These are phyloP conservation scores for Hiodon tergisus DNA, from an alignment of 2,113 vertebrate species.

Conservation along the genomic window DNA sequence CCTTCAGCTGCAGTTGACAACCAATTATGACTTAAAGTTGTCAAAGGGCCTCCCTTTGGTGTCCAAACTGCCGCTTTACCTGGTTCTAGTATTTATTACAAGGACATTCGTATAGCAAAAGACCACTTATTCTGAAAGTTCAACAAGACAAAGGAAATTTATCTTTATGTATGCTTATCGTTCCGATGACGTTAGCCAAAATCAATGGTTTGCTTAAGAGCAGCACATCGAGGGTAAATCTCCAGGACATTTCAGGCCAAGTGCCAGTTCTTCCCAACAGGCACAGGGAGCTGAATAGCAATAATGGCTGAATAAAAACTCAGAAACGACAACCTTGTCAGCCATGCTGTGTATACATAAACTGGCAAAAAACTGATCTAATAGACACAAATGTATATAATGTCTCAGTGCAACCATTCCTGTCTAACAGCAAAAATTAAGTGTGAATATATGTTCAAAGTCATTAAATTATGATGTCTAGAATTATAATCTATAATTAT, in stretches of 20 bases:
- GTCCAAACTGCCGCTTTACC: constrained; percentile 32
- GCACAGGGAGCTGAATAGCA: neutral
- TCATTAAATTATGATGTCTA: no score
- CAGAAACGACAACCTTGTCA: no score
- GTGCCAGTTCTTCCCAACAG: neutral
- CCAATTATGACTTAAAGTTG: constrained; percentile 38
- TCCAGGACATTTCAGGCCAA: constrained; percentile 7
- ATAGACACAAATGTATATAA: no score
- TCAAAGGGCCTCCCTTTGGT: constrained; percentile 34
- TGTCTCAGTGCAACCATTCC: no score
- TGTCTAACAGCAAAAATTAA: no score
- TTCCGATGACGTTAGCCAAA: constrained; percentile 38
- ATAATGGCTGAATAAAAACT: constrained; percentile 51
- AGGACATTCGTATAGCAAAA: constrained; percentile 30
- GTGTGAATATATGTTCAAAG: no score
- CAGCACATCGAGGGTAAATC: constrained; percentile 16
- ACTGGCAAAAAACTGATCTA: no score
- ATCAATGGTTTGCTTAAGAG: constrained; percentile 20
- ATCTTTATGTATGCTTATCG: constrained; percentile 38
- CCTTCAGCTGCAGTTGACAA: constrained; percentile 38
- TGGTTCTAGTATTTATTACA: constrained; percentile 39
- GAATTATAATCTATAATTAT: no score
- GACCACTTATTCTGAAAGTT: constrained; percentile 40
- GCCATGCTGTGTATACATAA: no score
- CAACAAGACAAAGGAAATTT: constrained; percentile 37